phyloP scores from a whole-genome alignment of 2,888 invertebrate genomes.

The Hanleya hanleyi region DNA sequence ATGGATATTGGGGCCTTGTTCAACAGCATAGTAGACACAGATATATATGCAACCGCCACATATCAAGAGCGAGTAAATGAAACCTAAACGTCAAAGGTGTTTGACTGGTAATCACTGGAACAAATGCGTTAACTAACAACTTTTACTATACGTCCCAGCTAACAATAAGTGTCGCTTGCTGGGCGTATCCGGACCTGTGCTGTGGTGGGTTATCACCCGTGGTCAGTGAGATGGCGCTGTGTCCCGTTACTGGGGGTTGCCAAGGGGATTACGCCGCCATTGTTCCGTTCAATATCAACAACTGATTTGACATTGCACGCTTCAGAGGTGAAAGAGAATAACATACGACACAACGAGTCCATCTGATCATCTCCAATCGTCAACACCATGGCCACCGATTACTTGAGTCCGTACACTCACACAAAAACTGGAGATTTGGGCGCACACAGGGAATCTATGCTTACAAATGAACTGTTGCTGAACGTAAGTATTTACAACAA shows the following conservation, averaged over 20 bases:
- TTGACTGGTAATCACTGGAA: too few species aligned
- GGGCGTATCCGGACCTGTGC: too few species aligned
- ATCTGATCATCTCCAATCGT: neutral
- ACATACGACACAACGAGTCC: neutral
- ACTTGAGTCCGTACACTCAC: neutral
- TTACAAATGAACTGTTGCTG: conserved; percentile 67
- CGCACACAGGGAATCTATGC: conserved; percentile 66
- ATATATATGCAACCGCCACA: too few species aligned
- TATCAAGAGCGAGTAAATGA: too few species aligned
- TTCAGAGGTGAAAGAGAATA: neutral
- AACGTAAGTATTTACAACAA: conserved; percentile 52
- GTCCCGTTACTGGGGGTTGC: neutral
- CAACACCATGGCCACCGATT: neutral
- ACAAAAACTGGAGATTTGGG: conserved; percentile 62
- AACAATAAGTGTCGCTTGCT: too few species aligned
- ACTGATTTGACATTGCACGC: neutral
- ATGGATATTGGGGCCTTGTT: too few species aligned
- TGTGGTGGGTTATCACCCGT: conserved; percentile 4
- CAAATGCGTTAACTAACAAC: too few species aligned
- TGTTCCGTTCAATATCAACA: neutral
- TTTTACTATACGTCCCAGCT: too few species aligned
- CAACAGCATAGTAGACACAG: too few species aligned
- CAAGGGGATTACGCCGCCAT: conserved; percentile 2
- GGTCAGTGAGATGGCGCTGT: neutral
- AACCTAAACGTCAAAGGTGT: too few species aligned